Evolutionary conservation across 2,113 vertebrate species (phyloP).

Genomic region (Eublepharis macularius): DNA sequence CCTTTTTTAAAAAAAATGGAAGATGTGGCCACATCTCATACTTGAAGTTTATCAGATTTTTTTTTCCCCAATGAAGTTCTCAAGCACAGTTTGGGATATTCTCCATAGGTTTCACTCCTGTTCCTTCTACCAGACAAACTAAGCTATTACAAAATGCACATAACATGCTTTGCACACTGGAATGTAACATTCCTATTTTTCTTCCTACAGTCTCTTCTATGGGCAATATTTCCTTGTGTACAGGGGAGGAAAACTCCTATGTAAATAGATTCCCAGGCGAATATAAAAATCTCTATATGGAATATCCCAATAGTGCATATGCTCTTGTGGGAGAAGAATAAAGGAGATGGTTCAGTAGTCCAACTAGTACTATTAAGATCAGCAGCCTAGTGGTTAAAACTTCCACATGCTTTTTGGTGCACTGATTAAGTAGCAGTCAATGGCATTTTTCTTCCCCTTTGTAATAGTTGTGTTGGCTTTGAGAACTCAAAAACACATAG

Average conservation of each 20-base stretch:
- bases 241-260: constrained; percentile 34
- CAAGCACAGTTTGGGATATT: neutral
- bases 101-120: constrained; percentile 3
- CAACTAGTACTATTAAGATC: constrained; percentile 65
- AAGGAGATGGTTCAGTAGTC: constrained; percentile 36
- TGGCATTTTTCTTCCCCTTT: constrained; percentile 72
- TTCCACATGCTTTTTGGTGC: constrained; percentile 79
- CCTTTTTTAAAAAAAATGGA: neutral
- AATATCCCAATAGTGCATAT: constrained; percentile 11
- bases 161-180: constrained; percentile 22
- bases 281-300: neutral
- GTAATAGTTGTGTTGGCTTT: constrained; percentile 73
- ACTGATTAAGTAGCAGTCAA: constrained; percentile 73
- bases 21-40: neutral
- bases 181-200: constrained; percentile 38
- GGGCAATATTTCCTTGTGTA: neutral
- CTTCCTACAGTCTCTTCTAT: constrained; percentile 35
- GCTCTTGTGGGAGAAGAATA: constrained; percentile 29
- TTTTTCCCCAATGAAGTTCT: too few relatives aligned
- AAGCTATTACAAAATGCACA: constrained; percentile 25
- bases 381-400: constrained; percentile 80
- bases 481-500: constrained; percentile 64
- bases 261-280: constrained; percentile 41
- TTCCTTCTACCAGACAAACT: constrained; percentile 4
- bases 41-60: neutral